A percentile compares a stretch with the other conserved stretches of the same genome.
Conservation (phyloP, 2,113 vertebrate genomes). For the Enhydra lutris region DNA sequence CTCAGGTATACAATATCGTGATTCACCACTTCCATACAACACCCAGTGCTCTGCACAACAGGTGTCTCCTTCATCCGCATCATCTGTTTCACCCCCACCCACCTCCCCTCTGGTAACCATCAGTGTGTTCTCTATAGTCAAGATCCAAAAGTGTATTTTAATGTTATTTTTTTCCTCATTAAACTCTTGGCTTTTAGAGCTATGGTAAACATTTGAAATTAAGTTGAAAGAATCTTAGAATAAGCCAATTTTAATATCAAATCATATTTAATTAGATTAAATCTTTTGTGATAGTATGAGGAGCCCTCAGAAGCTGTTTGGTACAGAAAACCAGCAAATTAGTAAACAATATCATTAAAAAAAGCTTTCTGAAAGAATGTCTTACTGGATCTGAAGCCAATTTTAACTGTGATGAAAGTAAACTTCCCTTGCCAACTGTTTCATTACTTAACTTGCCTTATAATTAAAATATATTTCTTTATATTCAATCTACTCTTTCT, state of each 20-base stretch:
- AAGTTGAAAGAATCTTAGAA: not conserved
- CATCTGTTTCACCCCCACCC: not conserved
- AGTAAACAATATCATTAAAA: constrained; percentile 10
- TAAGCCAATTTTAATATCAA: not conserved
- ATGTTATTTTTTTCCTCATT: not conserved
- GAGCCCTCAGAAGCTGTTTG: not conserved
- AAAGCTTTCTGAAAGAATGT: not conserved
- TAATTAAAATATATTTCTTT: not conserved
- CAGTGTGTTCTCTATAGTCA: not conserved
- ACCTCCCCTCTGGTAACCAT: not conserved
- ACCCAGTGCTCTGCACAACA: not conserved
- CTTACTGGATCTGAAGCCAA: not conserved
- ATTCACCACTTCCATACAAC: not conserved
- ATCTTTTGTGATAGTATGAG: not conserved
- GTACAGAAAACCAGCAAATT: not conserved
- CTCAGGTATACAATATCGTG: not conserved
- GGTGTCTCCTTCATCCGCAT: not conserved
- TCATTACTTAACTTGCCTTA: not conserved
- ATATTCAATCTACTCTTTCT: not conserved
- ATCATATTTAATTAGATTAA: not conserved
- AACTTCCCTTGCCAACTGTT: constrained; percentile 10
- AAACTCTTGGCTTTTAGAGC: not conserved
- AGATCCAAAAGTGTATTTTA: not conserved
- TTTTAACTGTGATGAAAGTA: not conserved
- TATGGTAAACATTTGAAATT: not conserved